Evolutionary conservation across 1,140 invertebrate genomes (phyloP).

Genomic region (Probaryconus sp.): DNA sequence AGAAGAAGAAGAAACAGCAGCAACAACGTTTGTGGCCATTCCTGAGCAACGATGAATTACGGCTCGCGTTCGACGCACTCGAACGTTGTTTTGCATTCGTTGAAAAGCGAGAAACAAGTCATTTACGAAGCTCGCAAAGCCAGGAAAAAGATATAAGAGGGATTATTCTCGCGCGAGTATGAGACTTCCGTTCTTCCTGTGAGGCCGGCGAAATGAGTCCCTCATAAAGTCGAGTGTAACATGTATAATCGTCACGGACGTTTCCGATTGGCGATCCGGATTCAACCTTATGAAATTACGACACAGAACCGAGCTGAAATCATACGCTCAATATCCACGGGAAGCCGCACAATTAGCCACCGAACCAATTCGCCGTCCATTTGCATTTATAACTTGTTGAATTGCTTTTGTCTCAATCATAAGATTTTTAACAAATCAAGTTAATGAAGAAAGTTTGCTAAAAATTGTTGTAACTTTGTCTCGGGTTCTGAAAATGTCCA

Average conservation of each 20-base stretch:
- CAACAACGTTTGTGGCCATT: not conserved
- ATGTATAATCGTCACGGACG: slow-evolving; percentile 44
- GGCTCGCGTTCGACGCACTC: slow-evolving; percentile 8
- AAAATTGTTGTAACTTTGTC: too few species aligned
- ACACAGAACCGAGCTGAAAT: slow-evolving; percentile 57
- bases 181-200: slow-evolving; percentile 58
- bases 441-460: too few species aligned
- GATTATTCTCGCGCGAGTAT: slow-evolving; percentile 44
- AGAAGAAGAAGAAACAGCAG: not conserved
- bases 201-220: slow-evolving; percentile 49
- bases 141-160: slow-evolving; percentile 25
- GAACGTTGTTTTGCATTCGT: slow-evolving; percentile 32
- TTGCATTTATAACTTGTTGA: too few species aligned
- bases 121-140: slow-evolving; percentile 13
- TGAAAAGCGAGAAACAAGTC: slow-evolving; percentile 34
- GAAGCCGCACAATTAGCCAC: slow-evolving; percentile 44
- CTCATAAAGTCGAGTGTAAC: slow-evolving; percentile 41
- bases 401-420: too few species aligned
- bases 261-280: slow-evolving; percentile 44
- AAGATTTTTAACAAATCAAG: too few species aligned
- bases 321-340: slow-evolving; percentile 20
- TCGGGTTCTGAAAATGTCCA: too few species aligned
- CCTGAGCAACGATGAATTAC: slow-evolving; percentile 24
- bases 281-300: slow-evolving; percentile 12
- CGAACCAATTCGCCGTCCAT: slow-evolving; percentile 7